Percentiles rank a stretch among this genome's conserved stretches.
phyloP scores from a whole-genome alignment of 23 tunicate genomes.

The Ciona savignyi region DNA sequence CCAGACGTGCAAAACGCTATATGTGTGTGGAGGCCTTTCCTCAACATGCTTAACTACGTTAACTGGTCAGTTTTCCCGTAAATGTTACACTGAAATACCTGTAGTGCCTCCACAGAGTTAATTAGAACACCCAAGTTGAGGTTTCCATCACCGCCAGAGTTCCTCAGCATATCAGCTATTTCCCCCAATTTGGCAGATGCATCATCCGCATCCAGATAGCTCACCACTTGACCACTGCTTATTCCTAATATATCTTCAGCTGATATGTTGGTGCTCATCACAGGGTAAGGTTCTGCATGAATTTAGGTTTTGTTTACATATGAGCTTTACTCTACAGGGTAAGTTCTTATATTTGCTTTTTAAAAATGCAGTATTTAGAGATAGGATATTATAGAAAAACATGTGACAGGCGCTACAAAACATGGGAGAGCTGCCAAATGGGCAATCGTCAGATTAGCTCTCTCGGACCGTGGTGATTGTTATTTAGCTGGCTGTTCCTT shows the following conservation, averaged over 20 bases:
- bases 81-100: conserved; percentile 25
- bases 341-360: too few species aligned
- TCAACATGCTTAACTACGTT: too few species aligned
- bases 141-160: conserved; percentile 1
- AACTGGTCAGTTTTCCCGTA: too few species aligned
- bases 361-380: too few species aligned
- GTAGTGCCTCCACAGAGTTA: conserved; percentile 47
- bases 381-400: too few species aligned
- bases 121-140: conserved; percentile 16
- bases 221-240: conserved; percentile 3
- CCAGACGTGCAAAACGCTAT: too few species aligned
- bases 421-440: too few species aligned
- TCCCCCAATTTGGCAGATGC: conserved; percentile 45
- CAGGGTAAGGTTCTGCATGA: conserved; percentile 5
- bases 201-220: conserved; percentile 34
- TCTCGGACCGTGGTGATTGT: too few species aligned
- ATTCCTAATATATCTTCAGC: conserved; percentile 22
- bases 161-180: conserved; percentile 35
- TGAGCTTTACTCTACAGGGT: neutral
- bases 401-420: too few species aligned
- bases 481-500: too few species aligned
- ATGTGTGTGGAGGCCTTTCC: too few species aligned
- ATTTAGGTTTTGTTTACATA: neutral
- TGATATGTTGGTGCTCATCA: neutral
- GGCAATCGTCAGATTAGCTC: too few species aligned